Evolutionary conservation across 2,888 invertebrate species (phyloP), one percentile per base, ranked within the genome.

Genomic region (Mystacides longicornis): DNA sequence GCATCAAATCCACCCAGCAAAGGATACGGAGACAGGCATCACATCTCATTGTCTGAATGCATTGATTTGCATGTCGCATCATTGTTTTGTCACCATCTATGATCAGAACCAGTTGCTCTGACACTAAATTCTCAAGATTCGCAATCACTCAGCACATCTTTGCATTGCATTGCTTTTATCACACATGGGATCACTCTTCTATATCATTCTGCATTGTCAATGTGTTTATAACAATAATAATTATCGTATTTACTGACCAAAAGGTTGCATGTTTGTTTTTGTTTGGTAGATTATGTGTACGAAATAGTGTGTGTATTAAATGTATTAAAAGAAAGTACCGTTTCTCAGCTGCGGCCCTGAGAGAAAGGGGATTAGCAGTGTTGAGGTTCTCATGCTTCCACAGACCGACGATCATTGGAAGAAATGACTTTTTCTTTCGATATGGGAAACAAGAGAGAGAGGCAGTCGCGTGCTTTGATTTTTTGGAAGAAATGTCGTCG

Each of bases 391-490:
- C 71, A 62, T 77, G 69, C 67, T 66, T 63, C 66, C 78, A 71
- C 65, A 78, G 89, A 55, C 84, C 87, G 49, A 83, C 86, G 67
- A 87, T 89, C 74, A 81, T 89, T 66, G 87, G 86, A 64, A 80
- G 88, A 58, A 81, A 83, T 62, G 87, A 86, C 66, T 86, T 89
- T 77, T 89, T 81, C 79, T 83, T 85, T 60, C 81, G 88, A 64
- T 89, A 81, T 75, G 88, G 88, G 49, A 85, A 86, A 64, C 82
- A 85, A 67, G 88, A 89, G 68, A 79, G 80, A 60, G 87, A 86
- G 67, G 88, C 88, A 60, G 85, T 89, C 64, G 85, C 87, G 60
- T 83, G 82, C 65, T 89, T 89, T 75, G 87, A 88, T 75, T 89
- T 89, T 77, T 80, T 89, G 64, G 85, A 88, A 71, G 84, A 85